A percentile compares a stretch with the other conserved stretches of the same genome.
Conservation (phyloP, 37 sponge, comb jelly and placozoan species). For the Crambe crambe region DNA sequence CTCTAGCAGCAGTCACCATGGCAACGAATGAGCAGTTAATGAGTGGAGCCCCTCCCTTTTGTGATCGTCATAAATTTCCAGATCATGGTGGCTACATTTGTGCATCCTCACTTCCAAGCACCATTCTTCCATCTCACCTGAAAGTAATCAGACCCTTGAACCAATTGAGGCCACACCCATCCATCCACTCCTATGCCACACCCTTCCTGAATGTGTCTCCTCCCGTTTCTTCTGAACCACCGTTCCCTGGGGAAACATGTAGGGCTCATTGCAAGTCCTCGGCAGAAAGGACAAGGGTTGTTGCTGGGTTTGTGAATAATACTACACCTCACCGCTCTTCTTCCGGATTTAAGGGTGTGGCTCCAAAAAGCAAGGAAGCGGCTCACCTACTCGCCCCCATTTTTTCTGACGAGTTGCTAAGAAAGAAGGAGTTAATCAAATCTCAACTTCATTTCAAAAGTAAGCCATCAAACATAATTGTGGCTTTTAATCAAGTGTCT, state of each 20-base stretch:
- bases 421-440: conserved; percentile 24
- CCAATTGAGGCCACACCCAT: neutral
- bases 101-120: neutral
- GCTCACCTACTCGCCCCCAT: neutral
- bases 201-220: too few relatives aligned
- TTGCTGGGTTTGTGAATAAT: neutral
- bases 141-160: neutral
- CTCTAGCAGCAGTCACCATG: neutral
- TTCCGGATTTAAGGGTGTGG: neutral
- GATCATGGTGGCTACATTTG: neutral
- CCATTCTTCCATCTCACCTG: neutral
- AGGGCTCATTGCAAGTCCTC: neutral
- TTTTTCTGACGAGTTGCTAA: conserved; percentile 8
- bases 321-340: neutral
- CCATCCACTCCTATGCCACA: neutral
- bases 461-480: conserved; percentile 1
- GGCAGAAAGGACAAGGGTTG: neutral
- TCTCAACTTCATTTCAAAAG: conserved; percentile 33
- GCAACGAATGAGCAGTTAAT: neutral
- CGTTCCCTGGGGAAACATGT: neutral
- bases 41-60: neutral
- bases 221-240: too few relatives aligned
- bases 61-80: too few relatives aligned
- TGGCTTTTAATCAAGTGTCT: neutral
- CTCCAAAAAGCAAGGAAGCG: neutral